Evolutionary conservation across 1,140 invertebrate genomes (phyloP), one percentile per base, ranked within the genome.

Genomic region (Zaprionus africanus): DNA sequence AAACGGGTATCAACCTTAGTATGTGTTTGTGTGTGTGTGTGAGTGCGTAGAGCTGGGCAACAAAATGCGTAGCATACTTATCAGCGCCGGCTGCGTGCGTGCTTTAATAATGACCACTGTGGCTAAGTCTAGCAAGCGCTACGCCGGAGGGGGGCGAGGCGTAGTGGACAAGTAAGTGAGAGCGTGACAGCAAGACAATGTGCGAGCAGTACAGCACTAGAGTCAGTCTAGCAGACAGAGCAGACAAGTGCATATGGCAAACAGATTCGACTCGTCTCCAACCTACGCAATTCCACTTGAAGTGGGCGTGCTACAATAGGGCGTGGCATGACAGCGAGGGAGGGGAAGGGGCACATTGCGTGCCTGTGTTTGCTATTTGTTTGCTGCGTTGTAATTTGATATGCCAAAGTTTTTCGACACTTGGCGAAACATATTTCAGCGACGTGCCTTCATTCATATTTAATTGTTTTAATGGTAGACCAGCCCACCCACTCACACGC

Each of bases 341-440:
- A 17, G 13, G 1, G 46, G 4, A 7, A 1, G 34, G 34, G 9
- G 31, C 12, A 24, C 17, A 13, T 53, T 31, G 56, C 49, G 38
- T 69, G 43, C 51, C 17, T 63, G 58, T 43, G 17, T 41, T 24
- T 60, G 62, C 38, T 56, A 69, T 67, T 74, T 61, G 64, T 68
- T 66, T 13, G 57, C 46, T 9, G 12, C 13, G n/a, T 13, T 68
- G 76, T 78, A 75, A 78, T 78, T 78, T 75, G 71, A 78, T 78
- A 78, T 78, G 76, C 65, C 58, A 75, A 75, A 75, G 54, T 75
- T 67, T 78, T 69, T 78, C 65, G 71, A 78, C 76, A 78, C 76
- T 78, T 68, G 67, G 76, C 58, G 75, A 78, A 78, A 63, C 75
- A 77, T 68, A 76, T 80, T 80, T 80, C 64, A 79, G 64, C 64